Evolutionary conservation across 2,888 invertebrate genomes (phyloP).

Genomic region (Arctia plantaginis): DNA sequence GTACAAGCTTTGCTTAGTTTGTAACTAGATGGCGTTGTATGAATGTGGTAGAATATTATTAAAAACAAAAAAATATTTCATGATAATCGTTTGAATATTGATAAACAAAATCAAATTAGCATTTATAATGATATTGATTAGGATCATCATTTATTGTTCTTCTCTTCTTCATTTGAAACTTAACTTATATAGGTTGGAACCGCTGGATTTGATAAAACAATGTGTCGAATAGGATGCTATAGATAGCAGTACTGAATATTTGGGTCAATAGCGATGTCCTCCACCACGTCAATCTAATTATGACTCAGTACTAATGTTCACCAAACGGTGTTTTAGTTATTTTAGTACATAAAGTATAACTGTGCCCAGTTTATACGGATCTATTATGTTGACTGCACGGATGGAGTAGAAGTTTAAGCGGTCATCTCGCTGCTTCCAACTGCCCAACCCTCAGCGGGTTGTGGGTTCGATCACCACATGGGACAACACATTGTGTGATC

Average conservation of each 20-base stretch:
- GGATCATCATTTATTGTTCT: not conserved
- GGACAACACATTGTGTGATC: too few species aligned
- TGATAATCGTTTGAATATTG: too few species aligned
- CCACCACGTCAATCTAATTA: constrained; percentile 58
- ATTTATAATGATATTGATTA: not conserved
- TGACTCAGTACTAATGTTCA: constrained; percentile 30
- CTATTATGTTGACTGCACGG: too few species aligned
- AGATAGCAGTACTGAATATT: constrained; percentile 60
- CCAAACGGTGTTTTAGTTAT: constrained; percentile 5
- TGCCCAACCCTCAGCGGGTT: too few species aligned
- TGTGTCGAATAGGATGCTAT: constrained; percentile 55
- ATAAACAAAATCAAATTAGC: too few species aligned
- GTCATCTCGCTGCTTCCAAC: too few species aligned
- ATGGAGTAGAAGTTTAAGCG: too few species aligned
- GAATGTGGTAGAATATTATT: too few species aligned
- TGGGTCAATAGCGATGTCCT: constrained; percentile 75
- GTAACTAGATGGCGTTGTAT: too few species aligned
- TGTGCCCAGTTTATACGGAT: not conserved
- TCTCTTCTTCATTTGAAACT: not conserved
- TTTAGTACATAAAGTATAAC: not conserved
- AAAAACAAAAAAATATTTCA: too few species aligned
- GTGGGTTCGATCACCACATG: too few species aligned
- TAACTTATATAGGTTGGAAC: not conserved
- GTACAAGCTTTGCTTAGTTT: too few species aligned
- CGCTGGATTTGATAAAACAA: constrained; percentile 32